Conservation (phyloP, 1,140 invertebrate species). For the Chironomus tepperi region DNA sequence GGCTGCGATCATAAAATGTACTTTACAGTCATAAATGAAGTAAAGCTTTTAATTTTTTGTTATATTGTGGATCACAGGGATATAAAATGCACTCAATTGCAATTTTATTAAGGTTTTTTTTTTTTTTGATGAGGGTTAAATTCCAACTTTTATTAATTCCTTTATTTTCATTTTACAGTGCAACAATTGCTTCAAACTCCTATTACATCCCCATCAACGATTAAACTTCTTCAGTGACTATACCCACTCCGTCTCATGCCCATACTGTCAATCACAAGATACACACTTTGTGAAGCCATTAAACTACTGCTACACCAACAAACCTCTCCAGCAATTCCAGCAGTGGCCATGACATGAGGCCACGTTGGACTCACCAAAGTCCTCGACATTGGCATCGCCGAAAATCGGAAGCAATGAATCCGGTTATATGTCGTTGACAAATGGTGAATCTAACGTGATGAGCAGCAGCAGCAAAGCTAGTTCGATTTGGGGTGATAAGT, state of each 20-base stretch:
- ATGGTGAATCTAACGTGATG: conserved; percentile 25
- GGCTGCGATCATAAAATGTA: neutral
- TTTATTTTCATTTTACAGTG: conserved; percentile 54
- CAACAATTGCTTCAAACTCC: conserved; percentile 77
- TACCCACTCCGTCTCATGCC: conserved; percentile 83
- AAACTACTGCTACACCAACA: conserved; percentile 66
- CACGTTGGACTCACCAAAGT: conserved; percentile 44
- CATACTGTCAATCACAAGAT: conserved; percentile 80
- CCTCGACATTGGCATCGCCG: conserved; percentile 28
- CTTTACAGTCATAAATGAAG: too few relatives aligned
- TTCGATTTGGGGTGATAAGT: neutral
- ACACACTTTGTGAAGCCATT: conserved; percentile 91
- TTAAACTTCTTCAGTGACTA: conserved; percentile 93
- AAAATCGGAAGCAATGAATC: conserved; percentile 20
- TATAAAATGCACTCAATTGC: neutral
- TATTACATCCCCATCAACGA: conserved; percentile 76
- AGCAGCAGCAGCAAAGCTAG: conserved; percentile 14
- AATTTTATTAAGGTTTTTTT: neutral
- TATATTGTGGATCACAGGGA: too few relatives aligned
- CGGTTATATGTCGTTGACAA: conserved; percentile 23
- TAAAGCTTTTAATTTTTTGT: neutral
- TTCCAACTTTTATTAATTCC: conserved; percentile 26
- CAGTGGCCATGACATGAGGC: conserved; percentile 78
- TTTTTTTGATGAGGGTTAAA: neutral
- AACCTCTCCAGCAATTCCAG: conserved; percentile 55